Conservation (phyloP, 2,888 invertebrate genomes). For the Sesia bembeciformis region DNA sequence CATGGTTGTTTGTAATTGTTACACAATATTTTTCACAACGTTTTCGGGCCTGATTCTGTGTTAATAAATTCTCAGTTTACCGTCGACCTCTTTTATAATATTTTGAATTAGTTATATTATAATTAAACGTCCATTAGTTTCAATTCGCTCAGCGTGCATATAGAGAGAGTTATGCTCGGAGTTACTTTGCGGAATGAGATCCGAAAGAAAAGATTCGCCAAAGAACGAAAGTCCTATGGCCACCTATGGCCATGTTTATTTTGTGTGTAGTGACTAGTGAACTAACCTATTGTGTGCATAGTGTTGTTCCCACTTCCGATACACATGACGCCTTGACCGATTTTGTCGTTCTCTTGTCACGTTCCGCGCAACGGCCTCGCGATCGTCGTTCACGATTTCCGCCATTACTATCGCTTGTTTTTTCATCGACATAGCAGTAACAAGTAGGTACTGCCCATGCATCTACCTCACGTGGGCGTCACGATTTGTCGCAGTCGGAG, state of each 20-base stretch:
- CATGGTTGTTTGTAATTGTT: too few species aligned
- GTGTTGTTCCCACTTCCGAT: background rate
- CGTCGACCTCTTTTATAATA: too few species aligned
- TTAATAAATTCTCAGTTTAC: too few species aligned
- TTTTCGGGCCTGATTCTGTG: too few species aligned
- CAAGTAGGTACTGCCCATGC: slow-evolving; percentile 41
- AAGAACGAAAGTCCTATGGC: too few species aligned
- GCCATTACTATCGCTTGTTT: slow-evolving; percentile 49
- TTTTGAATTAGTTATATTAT: too few species aligned
- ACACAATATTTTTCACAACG: too few species aligned
- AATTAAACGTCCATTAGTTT: too few species aligned
- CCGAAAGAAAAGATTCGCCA: too few species aligned
- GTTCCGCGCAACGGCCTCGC: slow-evolving; percentile 34
- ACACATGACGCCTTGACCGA: background rate
- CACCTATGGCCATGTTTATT: background rate
- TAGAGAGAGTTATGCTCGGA: too few species aligned
- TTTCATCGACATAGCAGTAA: slow-evolving; percentile 23
- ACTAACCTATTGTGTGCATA: background rate
- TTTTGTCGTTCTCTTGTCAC: slow-evolving; percentile 10
- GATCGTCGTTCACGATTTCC: slow-evolving; percentile 27
- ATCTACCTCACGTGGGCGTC: slow-evolving; percentile 14
- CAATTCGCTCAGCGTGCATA: too few species aligned
- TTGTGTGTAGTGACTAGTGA: background rate
- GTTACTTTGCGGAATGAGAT: too few species aligned
- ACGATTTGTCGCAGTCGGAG: slow-evolving; percentile 1